Base-by-base conservation (phyloP, 2,113 vertebrate species). In the Lepisosteus oculatus region DNA sequence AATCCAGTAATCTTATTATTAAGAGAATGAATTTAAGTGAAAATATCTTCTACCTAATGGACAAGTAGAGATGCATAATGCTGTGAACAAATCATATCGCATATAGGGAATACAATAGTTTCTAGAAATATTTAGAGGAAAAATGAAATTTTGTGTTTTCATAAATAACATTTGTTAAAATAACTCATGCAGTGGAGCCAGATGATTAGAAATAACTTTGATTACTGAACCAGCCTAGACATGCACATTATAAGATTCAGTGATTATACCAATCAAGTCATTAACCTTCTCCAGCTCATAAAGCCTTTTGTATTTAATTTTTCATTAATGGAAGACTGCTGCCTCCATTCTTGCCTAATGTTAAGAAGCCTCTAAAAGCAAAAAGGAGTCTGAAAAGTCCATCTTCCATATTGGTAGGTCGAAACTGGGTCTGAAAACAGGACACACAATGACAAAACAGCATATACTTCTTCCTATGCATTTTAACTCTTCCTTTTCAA, bases 381-480 rank as follows among this genome's bases (percentile, higher is more conserved):
- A 51, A 51, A 6, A 9, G 8, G 47, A 51, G 47, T 6, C 47
- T 51, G 47, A 51, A 29, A 29, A 29, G 29, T 29, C 29, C 29
- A 29, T 29, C 29, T 29, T 29, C 29, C 2, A 29, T 29, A 74
- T 65, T 69, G 70, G 70, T 12, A 42, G n/a, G 66, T 55, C 68
- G 29, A 68, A 61, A 45, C 68, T 55, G 43, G 73, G 63, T 43
- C 72, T 45, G 45, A 62, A 54, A 61, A 54, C 14, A 47, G 62
- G 47, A 9, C 3, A 51, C 47, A 51, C 47, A 5, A 70, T 8
- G 2, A 69, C 45, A 69, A 51, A 57, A n/a, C 59, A 55, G 54
- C 65, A 47, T 56, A 43, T 41, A 45, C 15, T 29, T 6, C 12
- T 14, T 6, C 43, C 57, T 51, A 61, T 47, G n/a, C 47, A 14